Conservation (phyloP, 2,113 vertebrate genomes). For the Hylia prasina region DNA sequence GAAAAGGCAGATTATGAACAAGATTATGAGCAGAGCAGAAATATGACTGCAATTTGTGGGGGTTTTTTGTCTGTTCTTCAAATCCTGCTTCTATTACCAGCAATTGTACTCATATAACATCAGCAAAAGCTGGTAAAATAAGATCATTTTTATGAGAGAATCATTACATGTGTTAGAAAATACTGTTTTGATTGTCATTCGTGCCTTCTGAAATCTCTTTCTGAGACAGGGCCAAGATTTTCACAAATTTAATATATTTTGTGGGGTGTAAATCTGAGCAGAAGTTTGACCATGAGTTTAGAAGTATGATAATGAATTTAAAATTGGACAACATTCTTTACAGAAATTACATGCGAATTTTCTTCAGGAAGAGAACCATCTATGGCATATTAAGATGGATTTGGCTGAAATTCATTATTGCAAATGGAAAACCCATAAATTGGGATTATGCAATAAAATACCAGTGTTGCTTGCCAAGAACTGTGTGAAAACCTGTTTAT, state of each 20-base stretch:
- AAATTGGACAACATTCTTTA: neutral
- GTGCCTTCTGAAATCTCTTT: neutral
- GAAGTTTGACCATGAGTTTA: neutral
- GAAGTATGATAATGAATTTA: neutral
- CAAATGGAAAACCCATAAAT: neutral
- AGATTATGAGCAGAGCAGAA: neutral
- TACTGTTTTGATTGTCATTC: neutral
- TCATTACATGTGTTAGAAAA: neutral
- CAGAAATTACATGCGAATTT: neutral
- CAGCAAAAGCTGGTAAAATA: neutral
- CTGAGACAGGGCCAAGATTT: neutral
- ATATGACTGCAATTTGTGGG: neutral
- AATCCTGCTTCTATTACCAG: neutral
- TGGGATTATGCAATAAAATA: neutral
- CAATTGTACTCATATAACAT: neutral
- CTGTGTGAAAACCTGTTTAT: neutral
- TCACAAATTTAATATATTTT: neutral
- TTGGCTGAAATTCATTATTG: neutral
- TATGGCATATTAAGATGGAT: neutral
- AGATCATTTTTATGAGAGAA: neutral
- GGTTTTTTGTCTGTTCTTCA: neutral
- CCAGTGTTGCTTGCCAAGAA: rapidly evolving
- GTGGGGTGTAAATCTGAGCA: neutral
- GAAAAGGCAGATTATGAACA: neutral
- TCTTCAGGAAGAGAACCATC: neutral